Evolutionary conservation across 2,888 invertebrate genomes (phyloP), one percentile per base, ranked within the genome.

Genomic region (Uropetala carovei): DNA sequence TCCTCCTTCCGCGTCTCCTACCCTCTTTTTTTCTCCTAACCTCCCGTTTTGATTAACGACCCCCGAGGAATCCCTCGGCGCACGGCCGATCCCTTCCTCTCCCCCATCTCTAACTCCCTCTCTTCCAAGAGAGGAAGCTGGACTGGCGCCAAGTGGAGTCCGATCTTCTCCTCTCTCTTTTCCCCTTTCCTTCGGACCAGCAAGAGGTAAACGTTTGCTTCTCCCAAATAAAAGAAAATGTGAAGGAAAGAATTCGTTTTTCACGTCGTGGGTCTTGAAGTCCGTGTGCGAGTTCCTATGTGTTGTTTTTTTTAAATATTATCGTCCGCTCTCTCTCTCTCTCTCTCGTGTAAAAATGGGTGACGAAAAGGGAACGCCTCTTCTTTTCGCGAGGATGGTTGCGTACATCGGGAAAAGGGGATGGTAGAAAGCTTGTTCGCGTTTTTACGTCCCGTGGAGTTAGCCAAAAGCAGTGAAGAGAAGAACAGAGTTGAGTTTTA

Each of bases 1-100:
- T 10, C 56, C 56, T 8, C 83, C n/a, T n/a, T n/a, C n/a, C n/a
- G n/a, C n/a, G n/a, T 18, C 86, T 9, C 18, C 22, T 27, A 58
- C 13, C 75, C 22, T 75, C n/a, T n/a, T n/a, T 22, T 75, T 75
- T 43, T 64, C 13, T 18, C 64, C 89, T 30, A n/a, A 13, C 30
- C 64, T 43, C 56, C 30, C 56, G 16, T 43, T 89, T 89, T 89
- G 89, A 89, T 89, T 89, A 89, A 89, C 89, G 89, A 89, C 89
- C 89, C 56, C 43, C 10, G 68, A 60, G 83, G 86, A 86, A 60
- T 86, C 60, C 68, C 86, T 60, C 59, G n/a, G 86, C 86, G 86
- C 13, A 83, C 83, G 83, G 83, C 56, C n/a, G 60, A 18, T 60
- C 86, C 59, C 30, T 30, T 9, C 27, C 9, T 30, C 18, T 16